Percentiles rank a stretch among this genome's conserved stretches.
Evolutionary conservation across 2,113 vertebrate species (phyloP).

Genomic region (Rhinoderma darwinii): DNA sequence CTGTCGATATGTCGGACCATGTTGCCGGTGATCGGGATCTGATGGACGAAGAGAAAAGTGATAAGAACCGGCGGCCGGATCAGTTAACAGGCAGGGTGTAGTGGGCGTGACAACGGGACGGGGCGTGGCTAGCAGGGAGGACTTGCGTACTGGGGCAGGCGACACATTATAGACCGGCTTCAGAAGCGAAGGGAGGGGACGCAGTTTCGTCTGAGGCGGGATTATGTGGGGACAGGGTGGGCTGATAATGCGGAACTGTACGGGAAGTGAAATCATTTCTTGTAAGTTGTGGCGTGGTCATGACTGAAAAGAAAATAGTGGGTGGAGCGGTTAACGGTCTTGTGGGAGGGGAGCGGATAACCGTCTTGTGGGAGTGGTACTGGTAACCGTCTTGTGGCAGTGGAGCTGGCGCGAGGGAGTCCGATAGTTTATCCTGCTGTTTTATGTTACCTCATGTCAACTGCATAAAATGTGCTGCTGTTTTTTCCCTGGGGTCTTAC

Average conservation of each 20-base stretch:
- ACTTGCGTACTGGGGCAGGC: not conserved
- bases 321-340: slow-evolving; percentile 14
- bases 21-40: not conserved
- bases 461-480: no score
- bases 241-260: not conserved
- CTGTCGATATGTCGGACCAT: slow-evolving; percentile 33
- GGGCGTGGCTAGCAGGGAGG: not conserved
- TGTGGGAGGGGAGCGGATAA: not conserved
- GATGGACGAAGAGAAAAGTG: not conserved
- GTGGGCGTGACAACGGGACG: not conserved
- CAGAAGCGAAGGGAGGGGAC: not conserved
- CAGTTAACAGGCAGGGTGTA: not conserved
- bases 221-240: not conserved
- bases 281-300: not conserved
- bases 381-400: no score
- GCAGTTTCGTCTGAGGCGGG: not conserved
- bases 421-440: no score
- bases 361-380: no score
- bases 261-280: not conserved
- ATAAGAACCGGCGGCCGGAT: not conserved
- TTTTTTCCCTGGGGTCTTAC: no score
- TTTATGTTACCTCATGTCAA: no score
- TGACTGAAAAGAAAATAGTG: not conserved
- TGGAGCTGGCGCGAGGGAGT: no score
- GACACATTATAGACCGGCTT: not conserved